Percentiles rank a stretch among this genome's conserved stretches.
Evolutionary conservation across 2,888 invertebrate species (phyloP).

Genomic region (Tholera decimalis): DNA sequence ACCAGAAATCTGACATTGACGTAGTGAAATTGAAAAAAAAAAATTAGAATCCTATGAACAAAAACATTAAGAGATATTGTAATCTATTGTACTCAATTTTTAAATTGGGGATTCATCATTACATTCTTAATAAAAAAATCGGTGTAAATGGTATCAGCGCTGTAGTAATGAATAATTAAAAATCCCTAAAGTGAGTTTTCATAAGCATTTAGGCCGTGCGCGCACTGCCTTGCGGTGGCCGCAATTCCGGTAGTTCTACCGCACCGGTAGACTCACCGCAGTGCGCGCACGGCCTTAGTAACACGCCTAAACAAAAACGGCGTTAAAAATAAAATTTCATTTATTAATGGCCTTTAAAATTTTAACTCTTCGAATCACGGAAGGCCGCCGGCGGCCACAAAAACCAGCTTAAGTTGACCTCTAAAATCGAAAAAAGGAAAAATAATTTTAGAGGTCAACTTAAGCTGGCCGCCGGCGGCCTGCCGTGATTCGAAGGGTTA

Average conservation of each 20-base stretch:
- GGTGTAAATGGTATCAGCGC: neutral
- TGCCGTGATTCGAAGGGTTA: too few species aligned
- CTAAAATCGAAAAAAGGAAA: too few species aligned
- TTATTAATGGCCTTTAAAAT: slow-evolving; percentile 50
- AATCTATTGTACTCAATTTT: neutral
- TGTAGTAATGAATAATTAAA: slow-evolving; percentile 10
- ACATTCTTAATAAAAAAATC: neutral
- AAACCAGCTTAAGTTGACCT: too few species aligned
- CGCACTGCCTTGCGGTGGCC: too few species aligned
- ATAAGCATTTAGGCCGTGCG: slow-evolving; percentile 23
- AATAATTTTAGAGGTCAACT: too few species aligned
- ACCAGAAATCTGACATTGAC: neutral
- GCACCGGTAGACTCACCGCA: too few species aligned
- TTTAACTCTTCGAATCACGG: too few species aligned
- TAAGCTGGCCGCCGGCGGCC: too few species aligned
- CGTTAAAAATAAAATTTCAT: slow-evolving; percentile 15
- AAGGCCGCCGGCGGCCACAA: too few species aligned
- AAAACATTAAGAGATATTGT: neutral
- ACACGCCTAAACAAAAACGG: neutral
- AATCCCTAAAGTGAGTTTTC: neutral
- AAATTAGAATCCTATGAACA: neutral
- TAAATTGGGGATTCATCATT: neutral
- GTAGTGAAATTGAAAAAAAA: neutral
- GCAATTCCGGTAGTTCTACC: too few species aligned
- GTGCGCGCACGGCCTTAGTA: too few species aligned